phyloP scores from a whole-genome alignment of 92 coral and sea anemone species.

The Porites cylindrica region DNA sequence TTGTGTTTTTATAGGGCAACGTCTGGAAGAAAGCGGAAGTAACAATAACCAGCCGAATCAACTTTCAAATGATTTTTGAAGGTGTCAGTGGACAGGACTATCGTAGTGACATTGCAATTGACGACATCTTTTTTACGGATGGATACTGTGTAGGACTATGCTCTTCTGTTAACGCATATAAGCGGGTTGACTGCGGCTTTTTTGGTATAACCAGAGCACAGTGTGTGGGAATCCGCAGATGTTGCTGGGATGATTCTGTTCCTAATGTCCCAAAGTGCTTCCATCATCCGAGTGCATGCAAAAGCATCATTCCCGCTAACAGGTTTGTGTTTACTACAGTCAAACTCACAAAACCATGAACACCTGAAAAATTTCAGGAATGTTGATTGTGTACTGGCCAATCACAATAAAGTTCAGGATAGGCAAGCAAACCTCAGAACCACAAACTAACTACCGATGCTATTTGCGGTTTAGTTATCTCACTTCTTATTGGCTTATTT shows the following conservation, averaged over 20 bases:
- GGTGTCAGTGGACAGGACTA: slow-evolving; percentile 90
- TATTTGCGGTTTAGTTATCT: too few relatives aligned
- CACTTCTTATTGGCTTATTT: too few relatives aligned
- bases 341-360: too few relatives aligned
- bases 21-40: slow-evolving; percentile 94
- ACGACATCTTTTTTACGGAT: slow-evolving; percentile 78
- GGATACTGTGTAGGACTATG: slow-evolving; percentile 94
- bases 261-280: slow-evolving; percentile 90
- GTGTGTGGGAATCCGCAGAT: slow-evolving; percentile 74
- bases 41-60: slow-evolving; percentile 69
- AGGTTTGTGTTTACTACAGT: background rate
- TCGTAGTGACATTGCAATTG: slow-evolving; percentile 92
- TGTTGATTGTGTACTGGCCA: too few relatives aligned
- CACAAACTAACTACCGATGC: too few relatives aligned
- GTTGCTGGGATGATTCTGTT: slow-evolving; percentile 92
- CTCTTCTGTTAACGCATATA: slow-evolving; percentile 83
- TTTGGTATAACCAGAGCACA: slow-evolving; percentile 75
- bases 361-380: too few relatives aligned
- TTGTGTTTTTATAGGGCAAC: slow-evolving; percentile 66
- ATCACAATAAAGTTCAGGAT: too few relatives aligned
- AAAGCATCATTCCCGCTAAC: slow-evolving; percentile 69
- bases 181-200: slow-evolving; percentile 90
- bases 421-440: too few relatives aligned
- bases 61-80: slow-evolving; percentile 56
- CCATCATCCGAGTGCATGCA: slow-evolving; percentile 95